Conservation (phyloP, 2,888 invertebrate genomes). For the Gnatocerus cornutus region DNA sequence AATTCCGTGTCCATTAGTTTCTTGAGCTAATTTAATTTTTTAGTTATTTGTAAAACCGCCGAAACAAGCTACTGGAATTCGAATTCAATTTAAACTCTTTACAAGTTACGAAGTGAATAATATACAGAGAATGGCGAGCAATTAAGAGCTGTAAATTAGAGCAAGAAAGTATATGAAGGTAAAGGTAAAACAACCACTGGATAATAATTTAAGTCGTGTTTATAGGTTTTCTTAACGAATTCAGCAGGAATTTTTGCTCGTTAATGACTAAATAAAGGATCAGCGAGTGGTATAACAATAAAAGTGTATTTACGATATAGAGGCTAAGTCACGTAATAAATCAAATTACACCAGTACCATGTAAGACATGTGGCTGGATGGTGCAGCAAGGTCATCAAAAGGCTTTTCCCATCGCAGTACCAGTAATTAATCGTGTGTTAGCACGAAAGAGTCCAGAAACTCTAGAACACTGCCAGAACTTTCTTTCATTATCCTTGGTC, state of each 20-base stretch:
- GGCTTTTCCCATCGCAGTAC: slow-evolving; percentile 3
- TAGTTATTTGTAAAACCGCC: not conserved
- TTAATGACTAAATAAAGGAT: slow-evolving; percentile 31
- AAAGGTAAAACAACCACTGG: not conserved
- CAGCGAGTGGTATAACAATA: slow-evolving; percentile 28
- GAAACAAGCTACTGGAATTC: slow-evolving; percentile 2
- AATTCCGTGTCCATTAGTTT: not conserved
- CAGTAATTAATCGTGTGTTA: slow-evolving; percentile 25
- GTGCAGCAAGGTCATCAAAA: slow-evolving; percentile 17
- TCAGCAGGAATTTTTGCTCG: slow-evolving; percentile 36
- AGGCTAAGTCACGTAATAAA: slow-evolving; percentile 28
- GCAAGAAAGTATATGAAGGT: not conserved
- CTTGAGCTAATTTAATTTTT: slow-evolving; percentile 7
- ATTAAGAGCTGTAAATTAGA: not conserved
- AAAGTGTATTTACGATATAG: slow-evolving; percentile 40
- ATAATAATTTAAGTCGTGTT: slow-evolving; percentile 29
- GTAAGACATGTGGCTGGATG: slow-evolving; percentile 7
- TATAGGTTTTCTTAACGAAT: slow-evolving; percentile 9
- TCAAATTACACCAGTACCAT: slow-evolving; percentile 24
- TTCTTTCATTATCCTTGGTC: not conserved
- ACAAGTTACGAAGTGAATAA: not conserved
- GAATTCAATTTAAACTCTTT: not conserved
- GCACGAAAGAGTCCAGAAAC: slow-evolving; percentile 20
- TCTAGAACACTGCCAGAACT: not conserved
- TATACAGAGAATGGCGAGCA: not conserved